phyloP scores from a whole-genome alignment of 2,888 invertebrate genomes.

The Doris montereyensis region DNA sequence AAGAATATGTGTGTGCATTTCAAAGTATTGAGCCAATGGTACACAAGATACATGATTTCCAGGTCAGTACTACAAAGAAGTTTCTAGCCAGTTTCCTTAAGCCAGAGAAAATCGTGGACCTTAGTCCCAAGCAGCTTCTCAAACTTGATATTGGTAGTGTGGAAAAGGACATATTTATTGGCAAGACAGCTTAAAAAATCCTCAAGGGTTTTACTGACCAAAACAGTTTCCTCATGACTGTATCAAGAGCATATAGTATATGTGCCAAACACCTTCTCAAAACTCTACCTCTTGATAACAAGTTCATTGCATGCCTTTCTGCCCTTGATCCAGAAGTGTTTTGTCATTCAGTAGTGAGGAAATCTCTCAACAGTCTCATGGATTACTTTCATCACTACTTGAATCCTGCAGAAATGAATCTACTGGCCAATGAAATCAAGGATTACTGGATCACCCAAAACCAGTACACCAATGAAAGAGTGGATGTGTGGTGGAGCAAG shows the following conservation, averaged over 20 bases:
- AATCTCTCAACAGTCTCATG: constrained; percentile 1
- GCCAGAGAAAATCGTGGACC: constrained; percentile 12
- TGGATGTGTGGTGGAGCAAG: too few relatives aligned
- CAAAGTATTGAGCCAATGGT: not conserved
- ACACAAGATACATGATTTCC: constrained; percentile 6
- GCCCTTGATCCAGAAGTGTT: not conserved
- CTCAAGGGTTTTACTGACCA: not conserved
- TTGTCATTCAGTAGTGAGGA: not conserved
- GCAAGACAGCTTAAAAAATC: not conserved
- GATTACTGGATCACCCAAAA: not conserved
- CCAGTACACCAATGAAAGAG: not conserved
- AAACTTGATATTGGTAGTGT: not conserved
- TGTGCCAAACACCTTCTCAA: constrained; percentile 2
- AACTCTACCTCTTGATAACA: not conserved
- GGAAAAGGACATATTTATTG: constrained; percentile 1
- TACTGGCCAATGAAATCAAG: not conserved
- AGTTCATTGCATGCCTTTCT: constrained; percentile 1
- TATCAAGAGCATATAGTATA: not conserved
- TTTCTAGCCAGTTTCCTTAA: constrained; percentile 3
- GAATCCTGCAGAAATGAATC: not conserved
- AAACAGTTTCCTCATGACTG: constrained; percentile 5
- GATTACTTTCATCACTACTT: not conserved
- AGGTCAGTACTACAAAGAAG: constrained; percentile 3
- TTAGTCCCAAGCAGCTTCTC: constrained; percentile 1
- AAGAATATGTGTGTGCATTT: constrained; percentile 13